These are phyloP conservation scores for Magallana nippona DNA, from an alignment of 2,888 invertebrate genomes.

Conservation along the genomic window DNA sequence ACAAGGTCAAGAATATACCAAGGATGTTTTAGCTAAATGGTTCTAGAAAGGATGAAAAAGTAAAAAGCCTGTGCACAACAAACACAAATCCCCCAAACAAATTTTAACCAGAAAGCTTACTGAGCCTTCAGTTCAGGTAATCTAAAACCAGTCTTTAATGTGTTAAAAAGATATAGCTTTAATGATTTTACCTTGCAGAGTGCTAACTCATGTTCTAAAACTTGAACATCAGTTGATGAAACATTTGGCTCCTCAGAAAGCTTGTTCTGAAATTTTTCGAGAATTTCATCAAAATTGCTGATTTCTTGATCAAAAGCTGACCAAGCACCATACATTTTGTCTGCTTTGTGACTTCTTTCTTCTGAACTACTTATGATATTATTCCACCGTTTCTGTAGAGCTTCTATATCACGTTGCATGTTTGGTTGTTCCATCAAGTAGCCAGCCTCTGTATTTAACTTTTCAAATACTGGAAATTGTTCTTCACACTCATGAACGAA, in stretches of 20 bases:
- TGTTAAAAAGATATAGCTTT: no score
- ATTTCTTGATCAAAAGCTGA: constrained; percentile 70
- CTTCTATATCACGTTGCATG: constrained; percentile 71
- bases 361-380: constrained; percentile 69
- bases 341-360: constrained; percentile 70
- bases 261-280: constrained; percentile 70
- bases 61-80: no score
- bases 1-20: no score
- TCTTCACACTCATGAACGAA: constrained; percentile 90
- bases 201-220: constrained; percentile 75
- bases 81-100: no score
- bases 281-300: constrained; percentile 69
- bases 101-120: no score
- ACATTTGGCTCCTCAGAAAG: constrained; percentile 71
- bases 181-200: constrained; percentile 70
- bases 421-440: constrained; percentile 76
- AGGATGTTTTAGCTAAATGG: no score
- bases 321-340: constrained; percentile 75
- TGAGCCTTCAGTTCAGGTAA: no score
- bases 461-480: constrained; percentile 79
- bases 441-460: constrained; percentile 75
- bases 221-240: constrained; percentile 72
- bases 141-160: no score
- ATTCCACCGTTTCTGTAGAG: constrained; percentile 74
- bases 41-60: no score